Evolutionary conservation across 1,140 invertebrate genomes (phyloP).

Genomic region (Lysiphlebus fabarum): DNA sequence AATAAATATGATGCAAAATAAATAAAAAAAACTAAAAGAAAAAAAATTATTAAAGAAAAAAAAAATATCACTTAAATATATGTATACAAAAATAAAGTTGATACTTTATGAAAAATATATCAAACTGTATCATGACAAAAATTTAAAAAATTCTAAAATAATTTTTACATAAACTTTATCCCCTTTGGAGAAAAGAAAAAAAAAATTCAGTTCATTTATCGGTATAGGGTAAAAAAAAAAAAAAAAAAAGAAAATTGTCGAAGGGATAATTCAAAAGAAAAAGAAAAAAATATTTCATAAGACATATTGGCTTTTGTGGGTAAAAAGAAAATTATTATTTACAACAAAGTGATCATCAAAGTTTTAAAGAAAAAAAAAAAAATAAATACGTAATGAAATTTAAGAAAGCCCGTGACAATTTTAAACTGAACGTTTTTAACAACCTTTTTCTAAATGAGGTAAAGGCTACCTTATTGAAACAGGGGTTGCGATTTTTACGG

Average conservation of each 20-base stretch:
- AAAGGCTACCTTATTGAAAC: slow-evolving; percentile 57
- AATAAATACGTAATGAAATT: not conserved
- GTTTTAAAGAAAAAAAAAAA: slow-evolving; percentile 20
- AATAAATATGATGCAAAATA: slow-evolving; percentile 27
- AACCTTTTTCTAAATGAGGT: slow-evolving; percentile 56
- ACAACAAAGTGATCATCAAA: slow-evolving; percentile 48
- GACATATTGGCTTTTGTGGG: no score
- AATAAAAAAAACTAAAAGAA: not conserved
- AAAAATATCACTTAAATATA: no score
- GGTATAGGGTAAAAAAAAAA: no score
- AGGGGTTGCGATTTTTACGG: slow-evolving; percentile 55
- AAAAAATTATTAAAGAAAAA: not conserved
- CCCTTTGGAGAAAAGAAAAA: no score
- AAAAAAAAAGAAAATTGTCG: no score
- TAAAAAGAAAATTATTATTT: slow-evolving; percentile 29
- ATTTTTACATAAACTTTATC: no score
- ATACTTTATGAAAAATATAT: not conserved
- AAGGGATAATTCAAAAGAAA: no score
- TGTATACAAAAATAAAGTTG: no score
- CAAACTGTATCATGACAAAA: no score
- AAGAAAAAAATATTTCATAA: not conserved
- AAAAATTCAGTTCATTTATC: no score
- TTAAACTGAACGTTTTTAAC: slow-evolving; percentile 51
- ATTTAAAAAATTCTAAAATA: no score
- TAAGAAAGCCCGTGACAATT: slow-evolving; percentile 43